Evolutionary conservation across 2,113 vertebrate genomes (phyloP).

Genomic region (Hippocampus mohnikei): DNA sequence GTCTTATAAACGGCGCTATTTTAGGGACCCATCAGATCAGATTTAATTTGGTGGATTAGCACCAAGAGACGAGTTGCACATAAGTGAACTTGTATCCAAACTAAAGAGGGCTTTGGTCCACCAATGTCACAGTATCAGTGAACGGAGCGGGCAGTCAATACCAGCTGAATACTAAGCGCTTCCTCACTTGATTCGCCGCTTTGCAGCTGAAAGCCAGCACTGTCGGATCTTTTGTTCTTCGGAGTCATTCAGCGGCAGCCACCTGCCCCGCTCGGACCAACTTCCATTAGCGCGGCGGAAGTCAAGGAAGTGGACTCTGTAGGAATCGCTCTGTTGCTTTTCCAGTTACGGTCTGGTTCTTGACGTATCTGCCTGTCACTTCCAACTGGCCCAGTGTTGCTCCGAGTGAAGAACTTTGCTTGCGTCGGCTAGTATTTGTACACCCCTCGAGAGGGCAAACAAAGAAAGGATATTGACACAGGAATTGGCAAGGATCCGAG

Average conservation of each 20-base stretch:
- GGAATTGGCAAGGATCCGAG: slow-evolving; percentile 30
- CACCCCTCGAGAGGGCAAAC: slow-evolving; percentile 48
- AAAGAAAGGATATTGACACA: slow-evolving; percentile 56
- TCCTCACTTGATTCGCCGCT: slow-evolving; percentile 58
- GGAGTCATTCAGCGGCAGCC: slow-evolving; percentile 59
- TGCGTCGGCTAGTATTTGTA: slow-evolving; percentile 38
- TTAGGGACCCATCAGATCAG: background rate
- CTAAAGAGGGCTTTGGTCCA: slow-evolving; percentile 37
- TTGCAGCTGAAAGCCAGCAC: slow-evolving; percentile 60
- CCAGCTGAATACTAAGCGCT: slow-evolving; percentile 67
- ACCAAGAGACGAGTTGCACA: slow-evolving; percentile 12
- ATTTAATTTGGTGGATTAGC: slow-evolving; percentile 20
- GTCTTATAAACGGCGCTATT: background rate
- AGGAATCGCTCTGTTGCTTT: background rate
- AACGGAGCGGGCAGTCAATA: slow-evolving; percentile 48
- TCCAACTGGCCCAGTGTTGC: slow-evolving; percentile 14
- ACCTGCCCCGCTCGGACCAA: slow-evolving; percentile 55
- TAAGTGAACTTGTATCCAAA: slow-evolving; percentile 34
- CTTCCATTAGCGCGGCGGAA: slow-evolving; percentile 41
- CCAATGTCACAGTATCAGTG: slow-evolving; percentile 64
- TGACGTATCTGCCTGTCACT: background rate
- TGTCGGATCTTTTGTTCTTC: slow-evolving; percentile 62
- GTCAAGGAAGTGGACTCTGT: slow-evolving; percentile 2
- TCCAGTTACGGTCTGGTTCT: background rate
- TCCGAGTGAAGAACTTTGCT: slow-evolving; percentile 32